Base-by-base conservation (phyloP, 2,888 invertebrate genomes). In the Charanyca ferruginea region DNA sequence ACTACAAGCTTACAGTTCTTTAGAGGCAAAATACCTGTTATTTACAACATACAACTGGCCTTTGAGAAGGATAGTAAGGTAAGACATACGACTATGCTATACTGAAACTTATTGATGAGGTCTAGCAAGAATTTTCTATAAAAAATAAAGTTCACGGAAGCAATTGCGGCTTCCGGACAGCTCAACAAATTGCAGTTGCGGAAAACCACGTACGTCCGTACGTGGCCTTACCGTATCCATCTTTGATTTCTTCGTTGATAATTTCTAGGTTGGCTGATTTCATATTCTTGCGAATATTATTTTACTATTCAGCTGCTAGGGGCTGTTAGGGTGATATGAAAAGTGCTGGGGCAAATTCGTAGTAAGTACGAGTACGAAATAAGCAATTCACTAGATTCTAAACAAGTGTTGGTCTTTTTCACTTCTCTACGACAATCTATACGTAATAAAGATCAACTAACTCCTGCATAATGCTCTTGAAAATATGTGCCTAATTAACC, bases 1-100 rank as follows among this genome's bases (percentile, higher is more conserved):
- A 97, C 97, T 0, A 97, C 98, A 59, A 98, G 98, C 89, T 94
- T 99, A 83, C 97, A 97, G 61, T 97, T 97, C 79, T 96, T 99
- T 90, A 97, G 97, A 86, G 98, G 97, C 55, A 98, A 97, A 91
- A 97, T 98, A 78, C 97, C 97, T 5, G 98, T 97, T 28, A 96
- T 99, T 71, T 98, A 98, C 88, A 98, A 99, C 87, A 97, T 98
- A 80, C 97, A 98, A 83, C 88, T 98, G 73, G 97, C 97, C 5
- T 98, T 98, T 83, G 97, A 96, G 73, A 96, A 96, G 60, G 95
- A 96, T 69, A 96, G 96, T 73, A 95, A 96, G 88, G 96, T 97
- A 87, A 70, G 80, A 41, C 20, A n/a, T 51, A 48, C 23, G 8
- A 53, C n/a, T 53, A 28, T 48, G 23, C 6, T 23, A 38, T 1